Base-by-base conservation (phyloP, 2,113 vertebrate genomes). In the Regulus satrapa region DNA sequence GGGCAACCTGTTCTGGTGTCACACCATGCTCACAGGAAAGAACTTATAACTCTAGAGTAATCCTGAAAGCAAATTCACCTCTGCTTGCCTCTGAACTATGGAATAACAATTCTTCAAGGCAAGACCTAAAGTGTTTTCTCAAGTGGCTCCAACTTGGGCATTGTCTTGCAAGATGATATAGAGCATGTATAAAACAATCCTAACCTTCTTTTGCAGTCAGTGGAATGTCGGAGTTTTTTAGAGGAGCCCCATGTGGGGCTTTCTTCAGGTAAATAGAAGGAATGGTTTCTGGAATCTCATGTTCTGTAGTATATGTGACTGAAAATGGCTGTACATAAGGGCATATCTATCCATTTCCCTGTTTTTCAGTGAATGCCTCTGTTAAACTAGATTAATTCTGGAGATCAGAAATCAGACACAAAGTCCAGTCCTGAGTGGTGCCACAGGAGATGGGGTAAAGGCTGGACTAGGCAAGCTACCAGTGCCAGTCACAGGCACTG, bases 81-180 rank as follows among this genome's bases (percentile, higher is more conserved):
- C 41, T 77, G 23, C 46, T 89, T 89, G 8, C 28, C 81, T 80
- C 76, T 74, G 55, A 91, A 49, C 12, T 69, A 23, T 80, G 52
- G 74, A 72, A 68, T 58, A 89, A 41, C 10, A 54, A 17, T 48
- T 88, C 5, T 75, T 73, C 72, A 34, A 64, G 28, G 38, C 7
- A 48, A 75, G 66, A 75, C 36, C 6, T 63, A 2, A 49, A 85
- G 17, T 59, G 19, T 68, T 89, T 85, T 67, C 26, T 67, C 16
- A 38, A 78, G 24, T 0, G 0, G 14, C 10, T 82, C 34, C 11
- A 67, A 49, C 12, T 49, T 25, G 29, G 18, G 6, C 6, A 5
- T 5, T 38, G 14, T 40, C 12, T 18, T 66, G 41, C 17, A 62
- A 78, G 61, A 38, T 49, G 9, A 18, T 67, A 17, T 3, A 32